These are phyloP conservation scores for Ormia ochracea DNA, from an alignment of 2,888 invertebrate genomes.

Conservation along the genomic window DNA sequence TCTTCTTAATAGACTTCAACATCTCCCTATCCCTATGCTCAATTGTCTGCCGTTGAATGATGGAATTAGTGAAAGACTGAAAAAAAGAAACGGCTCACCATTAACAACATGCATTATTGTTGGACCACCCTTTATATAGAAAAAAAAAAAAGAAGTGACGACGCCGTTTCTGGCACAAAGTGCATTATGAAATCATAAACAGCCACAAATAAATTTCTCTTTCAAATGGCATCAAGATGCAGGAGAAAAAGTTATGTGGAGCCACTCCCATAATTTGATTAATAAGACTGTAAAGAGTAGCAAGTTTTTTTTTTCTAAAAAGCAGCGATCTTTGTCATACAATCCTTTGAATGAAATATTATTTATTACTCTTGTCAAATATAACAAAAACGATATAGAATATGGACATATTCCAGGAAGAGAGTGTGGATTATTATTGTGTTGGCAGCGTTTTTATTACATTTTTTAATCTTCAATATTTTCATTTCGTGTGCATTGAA, in stretches of 20 bases:
- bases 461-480: background rate
- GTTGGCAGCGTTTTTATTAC: background rate
- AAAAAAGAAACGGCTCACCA: no score
- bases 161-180: no score
- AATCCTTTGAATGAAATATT: conserved; percentile 37
- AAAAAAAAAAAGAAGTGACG: no score
- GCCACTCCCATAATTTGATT: conserved; percentile 49
- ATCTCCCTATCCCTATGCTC: no score
- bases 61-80: no score
- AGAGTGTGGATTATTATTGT: background rate
- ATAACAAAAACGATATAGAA: background rate
- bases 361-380: conserved; percentile 42
- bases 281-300: conserved; percentile 46
- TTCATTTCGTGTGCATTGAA: background rate
- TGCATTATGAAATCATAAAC: background rate
- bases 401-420: background rate
- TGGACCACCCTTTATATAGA: no score
- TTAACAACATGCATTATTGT: no score
- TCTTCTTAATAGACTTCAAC: no score
- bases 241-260: background rate
- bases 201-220: conserved; percentile 7
- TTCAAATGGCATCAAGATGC: background rate
- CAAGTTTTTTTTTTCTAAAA: background rate
- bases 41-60: no score
- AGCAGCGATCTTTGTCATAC: conserved; percentile 10